Conservation (phyloP, 2,888 invertebrate genomes). For the Tetranychus truncatus region DNA sequence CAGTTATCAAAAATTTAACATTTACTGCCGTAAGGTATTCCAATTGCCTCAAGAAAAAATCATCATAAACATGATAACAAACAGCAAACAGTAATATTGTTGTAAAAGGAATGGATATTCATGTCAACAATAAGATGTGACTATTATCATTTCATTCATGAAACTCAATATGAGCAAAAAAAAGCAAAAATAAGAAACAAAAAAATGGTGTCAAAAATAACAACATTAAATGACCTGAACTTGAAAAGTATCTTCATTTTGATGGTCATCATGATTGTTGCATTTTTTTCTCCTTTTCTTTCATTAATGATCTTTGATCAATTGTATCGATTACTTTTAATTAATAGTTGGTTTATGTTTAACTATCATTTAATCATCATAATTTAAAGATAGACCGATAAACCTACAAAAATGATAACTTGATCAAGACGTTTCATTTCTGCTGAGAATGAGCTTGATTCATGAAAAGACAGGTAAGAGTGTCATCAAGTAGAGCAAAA, state of each 20-base stretch:
- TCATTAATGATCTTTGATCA: background rate
- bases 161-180: background rate
- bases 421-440: no score
- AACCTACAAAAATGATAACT: background rate
- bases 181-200: background rate
- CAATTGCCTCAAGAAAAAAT: no score
- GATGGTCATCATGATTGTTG: background rate
- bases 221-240: background rate
- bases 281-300: background rate
- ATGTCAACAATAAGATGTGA: no score
- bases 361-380: background rate
- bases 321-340: background rate
- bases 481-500: background rate
- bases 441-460: no score
- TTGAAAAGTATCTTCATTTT: background rate
- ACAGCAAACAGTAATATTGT: no score
- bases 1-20: no score
- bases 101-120: no score
- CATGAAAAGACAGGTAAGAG: background rate
- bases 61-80: no score
- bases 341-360: background rate
- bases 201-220: background rate
- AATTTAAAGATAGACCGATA: background rate
- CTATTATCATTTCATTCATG: no score
- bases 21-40: no score